A percentile compares a stretch with the other conserved stretches of the same genome.
These are phyloP conservation scores for Rhimphoctona megacephalus DNA, from an alignment of 2,888 invertebrate genomes.

Conservation along the genomic window DNA sequence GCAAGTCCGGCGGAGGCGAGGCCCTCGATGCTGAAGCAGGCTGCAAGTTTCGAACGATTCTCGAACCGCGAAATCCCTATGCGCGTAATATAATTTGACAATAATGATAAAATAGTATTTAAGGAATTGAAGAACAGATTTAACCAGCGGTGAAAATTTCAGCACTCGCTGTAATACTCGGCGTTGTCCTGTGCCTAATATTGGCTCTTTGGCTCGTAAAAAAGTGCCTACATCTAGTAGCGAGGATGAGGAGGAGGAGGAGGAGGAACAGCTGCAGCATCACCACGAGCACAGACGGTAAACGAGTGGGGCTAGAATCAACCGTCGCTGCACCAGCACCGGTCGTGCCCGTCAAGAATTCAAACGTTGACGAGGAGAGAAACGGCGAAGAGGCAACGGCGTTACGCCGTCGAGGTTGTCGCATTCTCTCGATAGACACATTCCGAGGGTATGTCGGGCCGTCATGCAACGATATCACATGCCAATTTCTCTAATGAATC, in stretches of 20 bases:
- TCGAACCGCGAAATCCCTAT: constrained; percentile 90
- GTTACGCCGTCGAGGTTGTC: constrained; percentile 73
- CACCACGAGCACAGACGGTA: background rate
- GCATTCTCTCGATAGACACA: constrained; percentile 90
- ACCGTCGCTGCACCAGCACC: background rate
- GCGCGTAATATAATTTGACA: constrained; percentile 86
- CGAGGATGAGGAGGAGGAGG: constrained; percentile 27
- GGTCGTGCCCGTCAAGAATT: background rate
- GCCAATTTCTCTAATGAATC: background rate
- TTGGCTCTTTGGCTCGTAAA: constrained; percentile 71
- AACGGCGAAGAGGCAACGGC: no score
- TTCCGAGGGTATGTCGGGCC: constrained; percentile 88
- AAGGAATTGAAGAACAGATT: background rate
- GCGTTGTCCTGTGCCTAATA: constrained; percentile 71
- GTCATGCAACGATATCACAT: background rate
- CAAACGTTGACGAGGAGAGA: no score
- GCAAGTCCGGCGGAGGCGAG: constrained; percentile 69
- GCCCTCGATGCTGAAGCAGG: constrained; percentile 83
- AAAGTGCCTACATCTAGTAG: constrained; percentile 55
- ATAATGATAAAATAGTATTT: constrained; percentile 9
- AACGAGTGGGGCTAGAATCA: constrained; percentile 51
- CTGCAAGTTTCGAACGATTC: constrained; percentile 87
- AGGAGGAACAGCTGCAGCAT: background rate
- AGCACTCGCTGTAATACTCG: constrained; percentile 78
- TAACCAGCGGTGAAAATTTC: constrained; percentile 46